Conservation (phyloP, 53 echinoderm and acorn worm species). For the Henricia sp. region DNA sequence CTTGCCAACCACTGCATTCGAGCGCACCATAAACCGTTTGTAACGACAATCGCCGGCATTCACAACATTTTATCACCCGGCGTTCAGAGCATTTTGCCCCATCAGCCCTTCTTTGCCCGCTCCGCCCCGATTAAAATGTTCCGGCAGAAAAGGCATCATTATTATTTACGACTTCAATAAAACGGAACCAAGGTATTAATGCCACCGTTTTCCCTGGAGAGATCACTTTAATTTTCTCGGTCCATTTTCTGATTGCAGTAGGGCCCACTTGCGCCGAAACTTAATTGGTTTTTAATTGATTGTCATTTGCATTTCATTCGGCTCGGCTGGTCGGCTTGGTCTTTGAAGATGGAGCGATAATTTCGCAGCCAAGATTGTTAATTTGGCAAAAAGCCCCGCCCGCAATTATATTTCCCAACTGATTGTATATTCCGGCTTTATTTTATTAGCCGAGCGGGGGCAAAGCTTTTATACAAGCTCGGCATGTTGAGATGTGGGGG, state of each 20-base stretch:
- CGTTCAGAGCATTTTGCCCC: constrained; percentile 4
- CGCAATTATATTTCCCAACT: background rate
- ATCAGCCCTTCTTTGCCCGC: background rate
- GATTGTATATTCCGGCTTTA: constrained; percentile 17
- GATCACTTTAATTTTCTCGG: constrained; percentile 38
- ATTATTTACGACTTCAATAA: constrained; percentile 61
- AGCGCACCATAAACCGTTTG: background rate
- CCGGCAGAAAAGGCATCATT: constrained; percentile 54
- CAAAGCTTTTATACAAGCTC: no score
- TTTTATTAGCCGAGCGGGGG: background rate
- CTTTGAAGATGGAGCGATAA: background rate
- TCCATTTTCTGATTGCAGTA: constrained; percentile 50
- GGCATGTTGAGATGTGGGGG: background rate
- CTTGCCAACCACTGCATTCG: no score
- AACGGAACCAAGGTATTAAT: constrained; percentile 14
- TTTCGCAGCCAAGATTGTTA: background rate
- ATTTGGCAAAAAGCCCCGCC: background rate
- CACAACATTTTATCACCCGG: background rate
- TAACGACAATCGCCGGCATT: background rate
- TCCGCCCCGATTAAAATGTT: constrained; percentile 20
- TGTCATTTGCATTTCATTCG: constrained; percentile 30
- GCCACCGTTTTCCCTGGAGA: background rate
- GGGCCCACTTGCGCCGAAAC: constrained; percentile 47
- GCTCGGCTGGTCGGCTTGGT: constrained; percentile 2
- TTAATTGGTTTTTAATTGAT: constrained; percentile 64